A percentile compares a stretch with the other conserved stretches of the same genome.
phyloP scores from a whole-genome alignment of 2,797 vertebrate species.

The Hypotaenidia philippensis region DNA sequence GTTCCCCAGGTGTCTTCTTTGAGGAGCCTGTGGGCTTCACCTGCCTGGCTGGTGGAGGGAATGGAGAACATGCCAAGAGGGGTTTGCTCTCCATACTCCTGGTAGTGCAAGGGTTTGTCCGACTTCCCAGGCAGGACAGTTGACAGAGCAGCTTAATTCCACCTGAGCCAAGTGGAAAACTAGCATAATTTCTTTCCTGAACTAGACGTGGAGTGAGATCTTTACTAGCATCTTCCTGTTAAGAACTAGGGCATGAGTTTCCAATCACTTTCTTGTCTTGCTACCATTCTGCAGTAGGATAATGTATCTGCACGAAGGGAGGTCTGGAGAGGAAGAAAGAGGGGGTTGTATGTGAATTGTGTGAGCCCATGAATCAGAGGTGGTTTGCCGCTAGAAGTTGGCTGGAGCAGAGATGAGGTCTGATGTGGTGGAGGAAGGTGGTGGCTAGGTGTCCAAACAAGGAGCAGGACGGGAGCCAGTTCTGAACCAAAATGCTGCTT shows the following conservation, averaged over 20 bases:
- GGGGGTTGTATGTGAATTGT: rapidly evolving
- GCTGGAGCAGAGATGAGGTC: neutral
- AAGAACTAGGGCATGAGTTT: neutral
- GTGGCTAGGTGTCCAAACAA: neutral
- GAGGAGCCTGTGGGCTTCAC: neutral
- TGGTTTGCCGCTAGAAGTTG: neutral
- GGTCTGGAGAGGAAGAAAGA: no score
- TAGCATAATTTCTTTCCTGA: neutral
- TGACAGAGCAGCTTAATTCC: neutral
- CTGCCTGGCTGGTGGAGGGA: neutral
- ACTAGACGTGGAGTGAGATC: neutral
- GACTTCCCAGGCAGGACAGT: neutral
- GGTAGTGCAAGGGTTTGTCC: rapidly evolving
- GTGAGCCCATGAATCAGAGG: neutral
- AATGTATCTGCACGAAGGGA: neutral
- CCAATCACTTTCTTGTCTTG: neutral
- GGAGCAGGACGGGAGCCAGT: neutral
- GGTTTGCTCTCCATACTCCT: neutral
- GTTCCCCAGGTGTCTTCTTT: rapidly evolving
- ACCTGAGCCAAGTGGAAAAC: neutral
- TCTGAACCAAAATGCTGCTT: neutral
- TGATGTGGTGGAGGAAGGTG: neutral
- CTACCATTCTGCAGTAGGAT: neutral
- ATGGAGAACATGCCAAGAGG: rapidly evolving
- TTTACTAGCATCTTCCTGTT: neutral